Percentiles rank a stretch among this genome's conserved stretches.
Evolutionary conservation across 2,113 vertebrate genomes (phyloP).

Genomic region (Misgurnus mizolepis): DNA sequence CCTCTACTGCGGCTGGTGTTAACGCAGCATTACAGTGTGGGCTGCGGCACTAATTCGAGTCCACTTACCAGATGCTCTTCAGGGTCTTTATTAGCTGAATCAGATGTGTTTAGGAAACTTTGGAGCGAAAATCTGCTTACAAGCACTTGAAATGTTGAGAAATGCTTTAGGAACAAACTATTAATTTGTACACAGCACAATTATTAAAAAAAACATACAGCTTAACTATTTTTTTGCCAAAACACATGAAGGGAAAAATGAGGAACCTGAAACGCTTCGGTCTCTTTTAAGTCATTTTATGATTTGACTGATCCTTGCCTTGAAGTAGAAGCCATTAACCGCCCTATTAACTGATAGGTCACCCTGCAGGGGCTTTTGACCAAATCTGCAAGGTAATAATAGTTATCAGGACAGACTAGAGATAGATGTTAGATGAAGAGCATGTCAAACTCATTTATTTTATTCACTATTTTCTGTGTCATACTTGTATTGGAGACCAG

Average conservation of each 20-base stretch:
- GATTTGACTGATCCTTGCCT: conserved; percentile 62
- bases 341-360: conserved; percentile 67
- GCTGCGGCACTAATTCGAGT: conserved; percentile 13
- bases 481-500: not conserved
- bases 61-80: conserved; percentile 23
- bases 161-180: no score
- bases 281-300: conserved; percentile 60
- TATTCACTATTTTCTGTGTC: not conserved
- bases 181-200: no score
- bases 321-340: conserved; percentile 70
- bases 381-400: conserved; percentile 66
- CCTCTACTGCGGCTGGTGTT: not conserved
- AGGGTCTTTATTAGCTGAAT: conserved; percentile 33
- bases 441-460: not conserved
- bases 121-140: conserved; percentile 16
- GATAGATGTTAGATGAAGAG: conserved; percentile 64
- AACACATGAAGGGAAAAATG: conserved; percentile 21
- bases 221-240: no score
- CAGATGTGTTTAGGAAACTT: conserved; percentile 8
- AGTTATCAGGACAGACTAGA: conserved; percentile 61
- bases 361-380: conserved; percentile 60
- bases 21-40: not conserved
- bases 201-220: no score
- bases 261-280: conserved; percentile 50
- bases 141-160: no score